These are phyloP conservation scores for Enchytraeus crypticus DNA, from an alignment of 2,888 invertebrate species.

Conservation along the genomic window DNA sequence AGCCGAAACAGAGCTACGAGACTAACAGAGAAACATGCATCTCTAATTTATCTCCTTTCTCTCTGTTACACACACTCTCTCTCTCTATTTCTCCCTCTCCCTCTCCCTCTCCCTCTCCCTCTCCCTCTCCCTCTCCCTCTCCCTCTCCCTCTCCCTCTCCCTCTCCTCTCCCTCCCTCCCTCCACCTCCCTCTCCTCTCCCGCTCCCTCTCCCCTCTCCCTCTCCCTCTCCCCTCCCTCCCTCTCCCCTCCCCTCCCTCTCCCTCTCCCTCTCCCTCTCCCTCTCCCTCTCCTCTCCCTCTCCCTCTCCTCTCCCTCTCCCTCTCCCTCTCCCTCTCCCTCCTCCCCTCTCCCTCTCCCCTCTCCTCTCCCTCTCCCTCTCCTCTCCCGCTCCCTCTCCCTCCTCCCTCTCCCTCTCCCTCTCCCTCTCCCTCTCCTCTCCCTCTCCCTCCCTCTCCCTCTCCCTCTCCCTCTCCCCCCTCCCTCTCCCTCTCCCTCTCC, in stretches of 20 bases:
- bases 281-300: not conserved
- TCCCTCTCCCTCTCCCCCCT: not conserved
- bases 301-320: not conserved
- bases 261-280: not conserved
- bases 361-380: not conserved
- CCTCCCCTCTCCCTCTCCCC: not conserved
- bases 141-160: not conserved
- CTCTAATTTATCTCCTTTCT: conserved; percentile 8
- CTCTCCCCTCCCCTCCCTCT: conserved; percentile 12
- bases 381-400: too few relatives aligned
- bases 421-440: not conserved
- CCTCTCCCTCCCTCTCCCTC: conserved; percentile 11
- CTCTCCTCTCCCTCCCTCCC: too few relatives aligned
- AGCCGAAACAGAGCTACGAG: not conserved
- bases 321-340: not conserved
- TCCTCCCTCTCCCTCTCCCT: not conserved
- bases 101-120: not conserved
- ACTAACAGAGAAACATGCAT: not conserved
- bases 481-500: conserved; percentile 18
- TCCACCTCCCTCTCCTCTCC: too few relatives aligned
- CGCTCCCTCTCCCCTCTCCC: too few relatives aligned
- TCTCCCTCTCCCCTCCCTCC: too few relatives aligned
- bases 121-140: not conserved
- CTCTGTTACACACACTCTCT: too few relatives aligned
- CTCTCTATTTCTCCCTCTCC: too few relatives aligned